Conservation (phyloP, 1,140 invertebrate species). For the Maniola jurtina region DNA sequence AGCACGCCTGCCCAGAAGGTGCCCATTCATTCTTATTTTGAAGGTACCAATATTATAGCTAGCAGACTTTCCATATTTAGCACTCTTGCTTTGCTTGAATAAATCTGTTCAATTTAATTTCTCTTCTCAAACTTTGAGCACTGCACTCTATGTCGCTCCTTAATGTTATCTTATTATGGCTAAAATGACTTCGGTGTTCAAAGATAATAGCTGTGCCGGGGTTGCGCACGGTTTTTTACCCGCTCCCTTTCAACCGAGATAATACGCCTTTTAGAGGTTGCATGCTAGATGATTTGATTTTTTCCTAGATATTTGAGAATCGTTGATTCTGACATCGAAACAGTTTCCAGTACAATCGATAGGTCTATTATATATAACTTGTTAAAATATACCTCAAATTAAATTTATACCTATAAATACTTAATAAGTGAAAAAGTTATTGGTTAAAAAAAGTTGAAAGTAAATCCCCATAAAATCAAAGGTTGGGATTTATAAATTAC, state of each 20-base stretch:
- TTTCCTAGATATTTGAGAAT: conserved; percentile 39
- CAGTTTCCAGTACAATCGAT: not conserved
- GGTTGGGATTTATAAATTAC: no score
- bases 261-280: conserved; percentile 66
- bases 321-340: conserved; percentile 34
- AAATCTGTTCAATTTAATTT: not conserved
- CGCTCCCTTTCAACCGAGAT: conserved; percentile 56
- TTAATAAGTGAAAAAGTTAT: no score
- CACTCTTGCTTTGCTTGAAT: no score
- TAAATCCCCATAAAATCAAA: no score
- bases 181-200: conserved; percentile 78
- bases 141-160: conserved; percentile 50
- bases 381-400: no score
- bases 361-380: not conserved
- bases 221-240: conserved; percentile 67
- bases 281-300: conserved; percentile 69
- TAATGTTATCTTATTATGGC: conserved; percentile 79
- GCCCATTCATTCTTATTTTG: no score
- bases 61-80: no score
- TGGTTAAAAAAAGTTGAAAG: no score
- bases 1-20: no score
- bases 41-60: no score
- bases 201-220: conserved; percentile 69
- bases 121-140: conserved; percentile 47
- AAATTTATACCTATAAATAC: no score